phyloP scores from a whole-genome alignment of 1,140 invertebrate genomes.

The Episyrphus balteatus region DNA sequence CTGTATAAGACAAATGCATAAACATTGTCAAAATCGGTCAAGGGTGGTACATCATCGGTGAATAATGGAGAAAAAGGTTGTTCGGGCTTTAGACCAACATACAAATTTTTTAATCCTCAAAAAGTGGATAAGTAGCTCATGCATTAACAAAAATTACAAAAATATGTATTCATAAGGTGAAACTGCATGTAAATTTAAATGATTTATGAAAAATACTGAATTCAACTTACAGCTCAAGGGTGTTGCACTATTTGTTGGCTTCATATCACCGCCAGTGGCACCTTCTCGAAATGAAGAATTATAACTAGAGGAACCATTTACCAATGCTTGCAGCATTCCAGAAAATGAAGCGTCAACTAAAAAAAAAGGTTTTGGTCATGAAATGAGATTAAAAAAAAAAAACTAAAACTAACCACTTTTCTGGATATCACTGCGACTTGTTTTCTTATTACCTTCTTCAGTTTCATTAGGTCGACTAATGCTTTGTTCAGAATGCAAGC shows the following conservation, averaged over 20 bases:
- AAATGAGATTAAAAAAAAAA: not conserved
- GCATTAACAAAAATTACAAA: no score
- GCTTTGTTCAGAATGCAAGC: not conserved
- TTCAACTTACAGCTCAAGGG: not conserved
- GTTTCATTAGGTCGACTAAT: not conserved
- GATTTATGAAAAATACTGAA: not conserved
- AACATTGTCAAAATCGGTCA: no score
- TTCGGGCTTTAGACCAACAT: no score
- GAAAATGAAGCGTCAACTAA: not conserved
- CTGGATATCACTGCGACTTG: not conserved
- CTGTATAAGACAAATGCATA: no score
- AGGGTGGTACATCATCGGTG: no score
- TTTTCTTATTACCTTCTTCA: not conserved
- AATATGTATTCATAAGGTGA: no score
- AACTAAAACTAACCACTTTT: not conserved
- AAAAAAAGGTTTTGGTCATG: not conserved
- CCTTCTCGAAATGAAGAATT: no score
- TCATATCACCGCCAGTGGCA: not conserved
- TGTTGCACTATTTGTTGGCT: not conserved
- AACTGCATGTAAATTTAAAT: no score
- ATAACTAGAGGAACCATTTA: no score
- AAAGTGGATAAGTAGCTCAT: no score
- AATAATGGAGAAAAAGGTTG: no score
- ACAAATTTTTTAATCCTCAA: no score
- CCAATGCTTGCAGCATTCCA: not conserved